phyloP scores from a whole-genome alignment of 2,888 invertebrate species.

The Stomorhina lunata region DNA sequence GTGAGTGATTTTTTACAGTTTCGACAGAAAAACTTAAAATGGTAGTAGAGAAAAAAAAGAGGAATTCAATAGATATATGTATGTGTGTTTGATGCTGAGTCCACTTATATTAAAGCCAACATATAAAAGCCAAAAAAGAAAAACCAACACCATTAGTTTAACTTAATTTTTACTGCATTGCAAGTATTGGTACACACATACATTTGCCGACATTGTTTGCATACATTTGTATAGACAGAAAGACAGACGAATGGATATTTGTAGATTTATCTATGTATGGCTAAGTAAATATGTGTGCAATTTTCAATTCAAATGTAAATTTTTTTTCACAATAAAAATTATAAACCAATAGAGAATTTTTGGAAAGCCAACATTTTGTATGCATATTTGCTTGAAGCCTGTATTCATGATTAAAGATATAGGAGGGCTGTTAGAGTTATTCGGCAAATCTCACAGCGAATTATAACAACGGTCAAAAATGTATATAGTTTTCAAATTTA shows the following conservation, averaged over 20 bases:
- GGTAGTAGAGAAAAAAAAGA: background rate
- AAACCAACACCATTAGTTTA: background rate
- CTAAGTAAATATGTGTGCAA: conserved; percentile 34
- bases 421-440: too few relatives aligned
- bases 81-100: too few relatives aligned
- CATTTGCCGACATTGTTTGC: background rate
- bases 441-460: too few relatives aligned
- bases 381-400: conserved; percentile 6
- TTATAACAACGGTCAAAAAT: too few relatives aligned
- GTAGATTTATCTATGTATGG: too few relatives aligned
- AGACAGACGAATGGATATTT: background rate
- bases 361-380: conserved; percentile 1
- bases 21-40: background rate
- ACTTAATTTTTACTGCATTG: conserved; percentile 17
- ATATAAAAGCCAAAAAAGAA: background rate
- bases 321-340: conserved; percentile 20
- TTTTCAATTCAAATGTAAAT: conserved; percentile 58
- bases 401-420: conserved; percentile 32
- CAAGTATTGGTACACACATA: background rate
- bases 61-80: background rate
- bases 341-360: conserved; percentile 36
- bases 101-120: conserved; percentile 16
- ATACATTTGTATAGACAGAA: background rate
- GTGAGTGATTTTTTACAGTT: conserved; percentile 2
- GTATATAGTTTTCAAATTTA: too few relatives aligned